These are phyloP conservation scores for Gastrophysa polygoni DNA, from an alignment of 2,888 invertebrate species.

Conservation along the genomic window DNA sequence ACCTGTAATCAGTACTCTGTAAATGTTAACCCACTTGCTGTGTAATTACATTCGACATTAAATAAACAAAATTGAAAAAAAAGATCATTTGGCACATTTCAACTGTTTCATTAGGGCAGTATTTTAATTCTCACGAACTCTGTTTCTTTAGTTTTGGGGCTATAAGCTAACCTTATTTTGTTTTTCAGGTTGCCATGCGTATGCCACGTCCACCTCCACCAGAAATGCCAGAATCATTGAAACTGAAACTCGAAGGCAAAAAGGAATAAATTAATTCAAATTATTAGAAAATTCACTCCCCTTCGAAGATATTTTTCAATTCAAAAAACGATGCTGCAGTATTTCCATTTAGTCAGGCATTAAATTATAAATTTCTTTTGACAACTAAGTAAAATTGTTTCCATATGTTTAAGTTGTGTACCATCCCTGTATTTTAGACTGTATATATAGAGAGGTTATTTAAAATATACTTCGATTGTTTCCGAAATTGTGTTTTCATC, in stretches of 20 bases:
- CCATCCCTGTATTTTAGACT: conserved; percentile 40
- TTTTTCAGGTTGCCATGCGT: conserved; percentile 66
- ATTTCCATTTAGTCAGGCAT: conserved; percentile 32
- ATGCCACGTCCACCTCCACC: conserved; percentile 97
- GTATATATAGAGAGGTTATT: conserved; percentile 40
- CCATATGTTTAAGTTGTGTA: conserved; percentile 28
- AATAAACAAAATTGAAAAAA: too few relatives aligned
- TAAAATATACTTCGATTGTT: conserved; percentile 26
- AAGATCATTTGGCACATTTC: too few relatives aligned
- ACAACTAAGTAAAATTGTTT: conserved; percentile 17
- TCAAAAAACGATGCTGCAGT: conserved; percentile 31
- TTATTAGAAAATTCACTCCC: conserved; percentile 11
- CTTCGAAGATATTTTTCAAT: conserved; percentile 13
- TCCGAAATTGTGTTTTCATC: neutral
- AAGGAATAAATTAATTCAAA: conserved; percentile 24
- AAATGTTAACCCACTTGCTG: too few relatives aligned
- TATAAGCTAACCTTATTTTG: conserved; percentile 14
- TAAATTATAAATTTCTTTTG: conserved; percentile 3
- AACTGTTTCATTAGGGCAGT: too few relatives aligned
- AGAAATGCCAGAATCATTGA: conserved; percentile 92
- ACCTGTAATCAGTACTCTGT: too few relatives aligned
- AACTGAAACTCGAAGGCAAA: conserved; percentile 67
- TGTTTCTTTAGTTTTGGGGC: conserved; percentile 5
- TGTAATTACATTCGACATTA: too few relatives aligned
- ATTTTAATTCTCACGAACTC: neutral